Percentiles rank a stretch among this genome's conserved stretches.
Conservation (phyloP, 2,113 vertebrate genomes). For the Orientallactaga bullata region DNA sequence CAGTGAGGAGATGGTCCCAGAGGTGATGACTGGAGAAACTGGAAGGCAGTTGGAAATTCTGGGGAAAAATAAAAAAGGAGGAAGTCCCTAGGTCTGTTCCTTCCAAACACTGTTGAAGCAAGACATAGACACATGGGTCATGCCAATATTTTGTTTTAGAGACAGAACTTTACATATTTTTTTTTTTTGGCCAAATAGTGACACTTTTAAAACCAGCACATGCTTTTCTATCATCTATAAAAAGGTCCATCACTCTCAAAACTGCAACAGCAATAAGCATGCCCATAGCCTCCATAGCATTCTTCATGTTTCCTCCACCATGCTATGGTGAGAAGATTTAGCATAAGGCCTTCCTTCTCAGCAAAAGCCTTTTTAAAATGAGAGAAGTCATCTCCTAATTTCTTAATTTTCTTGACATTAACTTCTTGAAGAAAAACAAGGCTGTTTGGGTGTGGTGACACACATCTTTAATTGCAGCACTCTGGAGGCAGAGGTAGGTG, state of each 20-base stretch:
- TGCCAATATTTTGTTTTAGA: constrained; percentile 7
- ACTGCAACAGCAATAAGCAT: not conserved
- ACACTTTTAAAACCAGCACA: not conserved
- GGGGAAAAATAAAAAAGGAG: too few relatives aligned
- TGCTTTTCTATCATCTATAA: not conserved
- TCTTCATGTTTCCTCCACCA: not conserved
- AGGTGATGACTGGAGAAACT: too few relatives aligned
- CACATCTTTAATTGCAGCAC: too few relatives aligned
- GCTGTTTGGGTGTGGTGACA: too few relatives aligned
- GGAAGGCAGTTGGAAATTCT: too few relatives aligned
- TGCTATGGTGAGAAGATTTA: not conserved
- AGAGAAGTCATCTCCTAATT: not conserved
- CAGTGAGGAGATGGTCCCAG: too few relatives aligned
- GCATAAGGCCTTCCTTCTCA: not conserved
- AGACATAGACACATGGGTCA: too few relatives aligned
- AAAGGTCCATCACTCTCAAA: not conserved
- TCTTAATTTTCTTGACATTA: not conserved
- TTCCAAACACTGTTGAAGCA: too few relatives aligned
- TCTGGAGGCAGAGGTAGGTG: too few relatives aligned
- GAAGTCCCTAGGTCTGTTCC: too few relatives aligned
- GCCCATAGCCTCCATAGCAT: not conserved
- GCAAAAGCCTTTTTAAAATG: not conserved
- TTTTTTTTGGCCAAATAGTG: not conserved
- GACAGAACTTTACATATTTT: not conserved
- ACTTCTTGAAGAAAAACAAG: not conserved